Evolutionary conservation across 2,113 vertebrate genomes (phyloP).

Genomic region (Menidia beryllina): DNA sequence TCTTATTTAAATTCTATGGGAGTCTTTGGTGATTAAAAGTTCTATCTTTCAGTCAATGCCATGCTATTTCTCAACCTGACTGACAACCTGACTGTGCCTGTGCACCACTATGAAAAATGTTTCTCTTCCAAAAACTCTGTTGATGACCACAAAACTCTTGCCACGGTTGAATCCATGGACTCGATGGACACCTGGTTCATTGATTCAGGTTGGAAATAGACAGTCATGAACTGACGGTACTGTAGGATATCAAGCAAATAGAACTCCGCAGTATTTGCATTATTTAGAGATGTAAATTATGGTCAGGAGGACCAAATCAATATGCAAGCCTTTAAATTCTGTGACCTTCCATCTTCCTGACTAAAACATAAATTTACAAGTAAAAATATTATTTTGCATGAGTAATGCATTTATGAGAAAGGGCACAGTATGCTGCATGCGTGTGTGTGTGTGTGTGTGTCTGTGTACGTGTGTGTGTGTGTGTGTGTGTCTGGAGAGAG

Average conservation of each 20-base stretch:
- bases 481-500: constrained; percentile 34
- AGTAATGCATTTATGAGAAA: constrained; percentile 51
- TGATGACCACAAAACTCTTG: no score
- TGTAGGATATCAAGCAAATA: neutral
- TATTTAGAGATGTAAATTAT: neutral
- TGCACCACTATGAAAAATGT: no score
- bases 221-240: neutral
- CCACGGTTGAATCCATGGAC: no score
- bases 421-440: constrained; percentile 2
- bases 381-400: constrained; percentile 47
- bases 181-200: no score
- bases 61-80: no score
- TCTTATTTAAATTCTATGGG: no score
- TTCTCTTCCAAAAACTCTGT: no score
- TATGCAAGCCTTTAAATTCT: neutral
- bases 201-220: no score
- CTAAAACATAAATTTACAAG: constrained; percentile 50
- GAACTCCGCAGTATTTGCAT: neutral
- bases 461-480: constrained; percentile 10
- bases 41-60: no score
- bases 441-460: constrained; percentile 12
- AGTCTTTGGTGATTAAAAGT: no score
- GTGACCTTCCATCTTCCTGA: constrained; percentile 27
- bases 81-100: no score
- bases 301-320: neutral